Conservation (phyloP, 1,140 invertebrate genomes). For the Gyrodactylus bullatarudis region DNA sequence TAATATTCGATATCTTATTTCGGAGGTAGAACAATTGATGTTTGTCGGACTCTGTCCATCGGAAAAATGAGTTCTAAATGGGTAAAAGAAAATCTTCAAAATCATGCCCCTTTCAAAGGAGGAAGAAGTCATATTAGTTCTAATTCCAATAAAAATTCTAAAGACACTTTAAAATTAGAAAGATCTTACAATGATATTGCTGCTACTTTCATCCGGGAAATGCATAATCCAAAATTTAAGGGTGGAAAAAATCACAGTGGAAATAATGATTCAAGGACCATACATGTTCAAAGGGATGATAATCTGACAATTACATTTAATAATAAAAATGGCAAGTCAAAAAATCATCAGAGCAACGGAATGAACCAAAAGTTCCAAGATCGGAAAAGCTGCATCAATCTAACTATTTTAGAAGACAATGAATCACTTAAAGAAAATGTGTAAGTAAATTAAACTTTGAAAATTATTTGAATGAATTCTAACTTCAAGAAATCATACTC, state of each 20-base stretch:
- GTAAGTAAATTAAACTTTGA: neutral
- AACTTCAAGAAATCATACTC: neutral
- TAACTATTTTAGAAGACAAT: neutral
- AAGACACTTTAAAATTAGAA: too few species aligned
- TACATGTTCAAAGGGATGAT: neutral
- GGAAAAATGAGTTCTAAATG: too few species aligned
- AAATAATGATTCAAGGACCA: neutral
- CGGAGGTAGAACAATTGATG: too few species aligned
- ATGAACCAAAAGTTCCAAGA: neutral
- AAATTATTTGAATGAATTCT: too few species aligned
- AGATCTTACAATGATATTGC: neutral
- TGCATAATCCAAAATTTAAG: neutral
- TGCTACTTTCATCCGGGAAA: neutral
- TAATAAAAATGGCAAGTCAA: neutral
- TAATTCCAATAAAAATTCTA: too few species aligned
- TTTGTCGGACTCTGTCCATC: too few species aligned
- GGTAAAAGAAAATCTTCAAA: too few species aligned
- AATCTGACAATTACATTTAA: neutral
- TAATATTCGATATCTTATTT: too few species aligned
- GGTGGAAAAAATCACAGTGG: neutral
- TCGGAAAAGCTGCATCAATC: neutral
- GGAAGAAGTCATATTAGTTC: too few species aligned
- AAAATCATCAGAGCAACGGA: neutral
- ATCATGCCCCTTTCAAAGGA: too few species aligned
- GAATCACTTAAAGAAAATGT: neutral